phyloP scores from a whole-genome alignment of 2,888 invertebrate species.

The Scaptomyza polygonia region DNA sequence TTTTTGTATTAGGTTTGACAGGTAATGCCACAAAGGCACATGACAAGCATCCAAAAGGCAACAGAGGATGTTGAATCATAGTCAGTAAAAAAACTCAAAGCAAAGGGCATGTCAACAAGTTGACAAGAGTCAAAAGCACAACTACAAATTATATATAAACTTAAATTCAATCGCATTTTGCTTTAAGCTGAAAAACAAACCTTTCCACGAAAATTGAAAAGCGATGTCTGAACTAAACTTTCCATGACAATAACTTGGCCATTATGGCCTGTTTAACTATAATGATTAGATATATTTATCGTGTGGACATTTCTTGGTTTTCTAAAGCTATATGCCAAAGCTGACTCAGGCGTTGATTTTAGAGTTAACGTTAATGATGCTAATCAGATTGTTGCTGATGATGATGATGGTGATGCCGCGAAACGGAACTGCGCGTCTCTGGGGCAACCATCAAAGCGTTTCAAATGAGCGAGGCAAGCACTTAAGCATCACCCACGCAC shows the following conservation, averaged over 20 bases:
- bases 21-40: background rate
- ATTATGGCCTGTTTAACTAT: too few species aligned
- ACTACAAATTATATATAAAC: background rate
- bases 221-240: too few species aligned
- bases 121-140: background rate
- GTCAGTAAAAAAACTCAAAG: background rate
- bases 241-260: too few species aligned
- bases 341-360: too few species aligned
- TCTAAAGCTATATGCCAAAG: too few species aligned
- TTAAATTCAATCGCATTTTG: too few species aligned
- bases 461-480: constrained; percentile 41
- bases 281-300: too few species aligned
- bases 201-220: too few species aligned
- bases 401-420: constrained; percentile 17
- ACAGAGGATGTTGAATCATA: background rate
- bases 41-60: background rate
- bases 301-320: too few species aligned
- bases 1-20: background rate
- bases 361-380: too few species aligned
- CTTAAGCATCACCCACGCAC: constrained; percentile 38
- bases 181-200: too few species aligned
- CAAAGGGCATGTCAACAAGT: background rate
- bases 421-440: constrained; percentile 50
- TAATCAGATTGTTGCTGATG: background rate
- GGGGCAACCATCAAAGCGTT: constrained; percentile 41